These are phyloP conservation scores for Naja naja DNA, from an alignment of 2,113 vertebrate species.

Conservation along the genomic window DNA sequence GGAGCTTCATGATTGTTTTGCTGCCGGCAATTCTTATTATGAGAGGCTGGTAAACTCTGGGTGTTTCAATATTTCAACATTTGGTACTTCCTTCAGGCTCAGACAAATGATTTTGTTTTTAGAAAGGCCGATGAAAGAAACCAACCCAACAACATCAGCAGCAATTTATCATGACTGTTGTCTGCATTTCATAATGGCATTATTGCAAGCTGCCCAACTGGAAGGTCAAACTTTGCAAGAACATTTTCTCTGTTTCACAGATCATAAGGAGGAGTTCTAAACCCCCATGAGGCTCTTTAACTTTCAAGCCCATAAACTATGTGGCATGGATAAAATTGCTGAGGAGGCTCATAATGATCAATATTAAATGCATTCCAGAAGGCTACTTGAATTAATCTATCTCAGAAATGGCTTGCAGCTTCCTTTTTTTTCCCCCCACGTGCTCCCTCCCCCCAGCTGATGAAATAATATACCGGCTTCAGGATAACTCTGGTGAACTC, in stretches of 20 bases:
- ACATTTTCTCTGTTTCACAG: not conserved
- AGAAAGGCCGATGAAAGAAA: not conserved
- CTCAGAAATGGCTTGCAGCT: not conserved
- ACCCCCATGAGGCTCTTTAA: not conserved
- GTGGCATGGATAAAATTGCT: not conserved
- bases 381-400: constrained; percentile 5
- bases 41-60: not conserved
- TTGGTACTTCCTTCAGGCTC: not conserved
- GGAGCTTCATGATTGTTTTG: too few species aligned
- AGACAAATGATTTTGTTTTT: not conserved
- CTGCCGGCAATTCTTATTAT: not conserved
- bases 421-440: not conserved
- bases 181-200: not conserved
- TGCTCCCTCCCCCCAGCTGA: not conserved
- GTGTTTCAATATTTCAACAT: not conserved
- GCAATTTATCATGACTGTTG: not conserved
- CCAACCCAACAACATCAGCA: not conserved
- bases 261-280: not conserved
- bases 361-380: constrained; percentile 3
- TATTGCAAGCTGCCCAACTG: not conserved
- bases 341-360: constrained; percentile 7
- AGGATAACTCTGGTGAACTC: not conserved
- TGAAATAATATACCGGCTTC: not conserved
- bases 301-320: not conserved
- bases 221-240: not conserved